These are phyloP conservation scores for Hepsetus odoe DNA, from an alignment of 2,113 vertebrate genomes.

Conservation along the genomic window DNA sequence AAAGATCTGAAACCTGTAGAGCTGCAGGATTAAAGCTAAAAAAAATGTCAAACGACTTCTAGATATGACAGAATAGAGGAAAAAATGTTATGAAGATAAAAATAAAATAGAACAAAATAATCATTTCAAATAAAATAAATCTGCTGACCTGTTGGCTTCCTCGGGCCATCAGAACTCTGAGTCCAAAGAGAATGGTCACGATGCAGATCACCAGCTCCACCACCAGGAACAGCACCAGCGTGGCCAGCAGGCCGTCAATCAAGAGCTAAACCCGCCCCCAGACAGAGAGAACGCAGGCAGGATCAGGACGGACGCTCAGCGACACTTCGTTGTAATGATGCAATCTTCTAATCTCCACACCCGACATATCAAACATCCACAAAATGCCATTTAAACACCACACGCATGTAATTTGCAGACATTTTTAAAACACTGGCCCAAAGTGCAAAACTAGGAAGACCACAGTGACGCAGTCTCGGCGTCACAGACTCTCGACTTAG, in stretches of 20 bases:
- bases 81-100: too few species aligned
- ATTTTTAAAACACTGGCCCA: conserved; percentile 51
- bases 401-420: neutral
- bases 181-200: conserved; percentile 76
- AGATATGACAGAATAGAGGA: too few species aligned
- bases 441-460: conserved; percentile 48
- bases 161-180: conserved; percentile 73
- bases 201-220: conserved; percentile 79
- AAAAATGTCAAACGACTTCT: too few species aligned
- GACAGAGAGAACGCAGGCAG: neutral
- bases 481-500: too few species aligned
- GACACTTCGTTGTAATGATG: neutral
- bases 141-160: conserved; percentile 67
- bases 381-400: neutral
- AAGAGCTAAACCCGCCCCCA: conserved; percentile 63
- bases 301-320: neutral
- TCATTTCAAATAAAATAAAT: neutral
- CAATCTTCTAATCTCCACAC: too few species aligned
- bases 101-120: neutral
- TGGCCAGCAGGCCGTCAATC: conserved; percentile 77
- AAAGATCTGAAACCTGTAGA: too few species aligned
- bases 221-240: conserved; percentile 77
- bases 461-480: neutral
- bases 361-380: neutral
- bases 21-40: too few species aligned